Base-by-base conservation (phyloP, 1,140 invertebrate genomes). In the Tetragonula clypearis region DNA sequence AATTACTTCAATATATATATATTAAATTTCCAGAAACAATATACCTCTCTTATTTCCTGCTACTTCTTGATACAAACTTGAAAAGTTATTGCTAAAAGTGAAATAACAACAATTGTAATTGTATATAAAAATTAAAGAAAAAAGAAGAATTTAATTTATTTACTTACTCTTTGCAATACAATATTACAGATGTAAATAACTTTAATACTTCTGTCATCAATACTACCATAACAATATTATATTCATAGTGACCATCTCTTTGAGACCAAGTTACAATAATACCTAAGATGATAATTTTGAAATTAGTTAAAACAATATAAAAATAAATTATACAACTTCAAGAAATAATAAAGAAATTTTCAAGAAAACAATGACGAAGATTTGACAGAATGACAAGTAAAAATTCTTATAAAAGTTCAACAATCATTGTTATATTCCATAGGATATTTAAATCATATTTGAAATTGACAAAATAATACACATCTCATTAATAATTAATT, bases 191-290 rank as follows among this genome's bases (percentile, higher is more conserved):
- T 66, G 97, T 95, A 21, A 98, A 75, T 68, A 99, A 95, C 95
- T 99, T 99, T 15, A 98, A 92, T 55, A 98, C 95, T 96, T 99
- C 98, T 17, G 98, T 98, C 73, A 98, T 93, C 78, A 99, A 95
- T 49, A 99, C 98, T 49, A 98, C 98, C 41, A 97, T 97, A 4
- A 98, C 96, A 53, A 97, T 98, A 92, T 98, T 98, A 91, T 99
- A 99, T 84, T 96, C 96, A 94, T 99, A 99, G 90, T 98, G 97
- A 92, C 97, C 96, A 74, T 96, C 95, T 85, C 96, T 96, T 95
- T 99, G 98, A 14, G 98, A 98, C 88, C 97, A 97, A 73, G 97
- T 99, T 26, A 99, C 97, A 88, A 99, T 96, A 87, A 99, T 97
- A 91, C 98, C 98, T 99, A 89, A 21, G 96, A 95, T 79, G 88